Conservation (phyloP, 2,113 vertebrate genomes). For the Periophthalmus modestus region DNA sequence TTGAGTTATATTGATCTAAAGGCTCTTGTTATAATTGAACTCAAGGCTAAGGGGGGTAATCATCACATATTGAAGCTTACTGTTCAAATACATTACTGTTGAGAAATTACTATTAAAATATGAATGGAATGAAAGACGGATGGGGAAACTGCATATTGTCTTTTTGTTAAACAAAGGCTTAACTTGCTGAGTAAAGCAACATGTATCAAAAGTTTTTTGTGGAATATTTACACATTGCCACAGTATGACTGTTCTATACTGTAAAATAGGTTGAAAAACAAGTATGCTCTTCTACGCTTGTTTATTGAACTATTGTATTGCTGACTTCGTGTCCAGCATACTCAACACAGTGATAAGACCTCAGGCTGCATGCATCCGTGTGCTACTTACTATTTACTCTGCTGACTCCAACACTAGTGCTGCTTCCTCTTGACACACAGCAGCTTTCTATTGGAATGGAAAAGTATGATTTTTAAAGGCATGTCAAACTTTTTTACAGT, state of each 20-base stretch:
- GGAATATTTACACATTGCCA: not conserved
- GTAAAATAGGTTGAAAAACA: not conserved
- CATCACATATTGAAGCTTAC: not conserved
- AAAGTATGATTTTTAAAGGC: conserved; percentile 26
- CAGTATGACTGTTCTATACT: not conserved
- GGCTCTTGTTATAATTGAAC: conserved; percentile 15
- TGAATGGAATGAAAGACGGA: conserved; percentile 35
- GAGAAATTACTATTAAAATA: not conserved
- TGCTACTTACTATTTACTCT: conserved; percentile 24
- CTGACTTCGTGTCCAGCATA: not conserved
- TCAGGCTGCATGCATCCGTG: not conserved
- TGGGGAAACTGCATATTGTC: conserved; percentile 20
- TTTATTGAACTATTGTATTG: not conserved
- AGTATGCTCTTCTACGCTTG: not conserved
- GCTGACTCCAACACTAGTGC: conserved; percentile 30
- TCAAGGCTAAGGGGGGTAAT: not conserved
- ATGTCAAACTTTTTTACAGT: conserved; percentile 23
- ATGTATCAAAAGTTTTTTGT: not conserved
- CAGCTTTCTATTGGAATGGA: conserved; percentile 17
- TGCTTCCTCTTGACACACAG: conserved; percentile 26
- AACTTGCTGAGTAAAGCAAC: not conserved
- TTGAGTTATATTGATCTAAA: conserved; percentile 6
- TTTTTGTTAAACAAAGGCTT: not conserved
- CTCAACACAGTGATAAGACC: conserved; percentile 2
- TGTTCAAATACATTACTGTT: conserved; percentile 12